Evolutionary conservation across 2,113 vertebrate species (phyloP).

Genomic region (Oceanites oceanicus): DNA sequence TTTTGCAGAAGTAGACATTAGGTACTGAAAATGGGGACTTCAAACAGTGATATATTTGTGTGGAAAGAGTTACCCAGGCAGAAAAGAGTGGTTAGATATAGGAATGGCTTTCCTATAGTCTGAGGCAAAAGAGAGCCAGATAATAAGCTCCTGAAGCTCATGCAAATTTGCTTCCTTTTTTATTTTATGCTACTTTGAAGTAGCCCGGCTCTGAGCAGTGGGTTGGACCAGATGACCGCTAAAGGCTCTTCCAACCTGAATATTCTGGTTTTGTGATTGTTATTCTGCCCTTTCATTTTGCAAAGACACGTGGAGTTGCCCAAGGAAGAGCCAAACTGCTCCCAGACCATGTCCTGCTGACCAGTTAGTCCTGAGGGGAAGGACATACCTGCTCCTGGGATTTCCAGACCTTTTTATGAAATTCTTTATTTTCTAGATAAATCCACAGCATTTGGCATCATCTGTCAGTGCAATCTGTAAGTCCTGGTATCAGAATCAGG

Average conservation of each 20-base stretch:
- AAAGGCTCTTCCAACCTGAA: background rate
- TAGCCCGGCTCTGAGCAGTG: background rate
- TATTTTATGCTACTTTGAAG: background rate
- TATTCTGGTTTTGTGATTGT: background rate
- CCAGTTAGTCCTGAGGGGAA: background rate
- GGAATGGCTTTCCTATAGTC: background rate
- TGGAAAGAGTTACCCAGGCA: background rate
- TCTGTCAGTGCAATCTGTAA: background rate
- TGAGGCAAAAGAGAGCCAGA: background rate
- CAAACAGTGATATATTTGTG: background rate
- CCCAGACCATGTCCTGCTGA: background rate
- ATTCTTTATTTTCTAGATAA: background rate
- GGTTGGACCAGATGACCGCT: background rate
- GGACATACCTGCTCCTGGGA: background rate
- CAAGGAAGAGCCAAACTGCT: background rate
- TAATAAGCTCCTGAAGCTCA: slow-evolving; percentile 14
- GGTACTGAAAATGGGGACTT: background rate
- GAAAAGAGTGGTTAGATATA: background rate
- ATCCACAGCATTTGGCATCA: background rate
- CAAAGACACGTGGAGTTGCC: background rate
- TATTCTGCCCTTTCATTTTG: background rate
- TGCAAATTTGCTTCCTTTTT: slow-evolving; percentile 9
- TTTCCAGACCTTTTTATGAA: background rate
- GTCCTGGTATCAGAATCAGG: background rate
- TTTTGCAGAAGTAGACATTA: background rate